phyloP scores from a whole-genome alignment of 1,140 invertebrate species.

The Centruroides vittatus region DNA sequence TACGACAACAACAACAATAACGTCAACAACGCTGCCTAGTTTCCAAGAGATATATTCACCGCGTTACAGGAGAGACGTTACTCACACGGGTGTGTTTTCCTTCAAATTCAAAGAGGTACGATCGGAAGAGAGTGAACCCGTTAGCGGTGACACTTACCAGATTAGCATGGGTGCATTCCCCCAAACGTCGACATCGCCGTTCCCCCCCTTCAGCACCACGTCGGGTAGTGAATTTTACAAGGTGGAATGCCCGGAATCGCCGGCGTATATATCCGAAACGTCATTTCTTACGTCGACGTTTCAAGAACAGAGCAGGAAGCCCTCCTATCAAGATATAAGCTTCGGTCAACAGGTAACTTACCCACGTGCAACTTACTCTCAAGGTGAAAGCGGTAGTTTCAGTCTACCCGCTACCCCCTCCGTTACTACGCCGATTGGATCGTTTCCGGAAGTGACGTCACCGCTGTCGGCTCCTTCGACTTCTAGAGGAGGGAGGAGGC shows the following conservation, averaged over 20 bases:
- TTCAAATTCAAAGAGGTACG: conserved; percentile 17
- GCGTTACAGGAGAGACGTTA: conserved; percentile 40
- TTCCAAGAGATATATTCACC: conserved; percentile 74
- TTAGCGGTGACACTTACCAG: conserved; percentile 4
- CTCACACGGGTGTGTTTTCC: conserved; percentile 18
- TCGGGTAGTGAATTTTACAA: neutral
- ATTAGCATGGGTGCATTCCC: conserved; percentile 11
- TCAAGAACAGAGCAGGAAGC: neutral
- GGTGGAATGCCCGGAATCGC: neutral
- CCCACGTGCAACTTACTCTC: neutral
- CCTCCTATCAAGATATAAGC: conserved; percentile 21
- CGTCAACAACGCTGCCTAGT: conserved; percentile 43
- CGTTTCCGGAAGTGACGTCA: conserved; percentile 1
- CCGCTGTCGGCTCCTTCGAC: conserved; percentile 19
- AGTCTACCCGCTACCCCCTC: conserved; percentile 21
- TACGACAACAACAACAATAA: neutral
- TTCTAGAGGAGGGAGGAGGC: conserved; percentile 9
- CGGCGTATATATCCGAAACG: conserved; percentile 1
- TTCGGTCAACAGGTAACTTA: conserved; percentile 15
- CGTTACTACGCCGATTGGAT: neutral
- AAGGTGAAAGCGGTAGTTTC: neutral
- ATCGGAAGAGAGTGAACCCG: conserved; percentile 11
- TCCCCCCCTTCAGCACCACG: no score
- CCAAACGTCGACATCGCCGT: no score
- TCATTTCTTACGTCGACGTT: conserved; percentile 17